Evolutionary conservation across 35 echinoderm and acorn worm genomes (phyloP), one percentile per base, ranked within the genome.

Genomic region (Lytechinus pictus): DNA sequence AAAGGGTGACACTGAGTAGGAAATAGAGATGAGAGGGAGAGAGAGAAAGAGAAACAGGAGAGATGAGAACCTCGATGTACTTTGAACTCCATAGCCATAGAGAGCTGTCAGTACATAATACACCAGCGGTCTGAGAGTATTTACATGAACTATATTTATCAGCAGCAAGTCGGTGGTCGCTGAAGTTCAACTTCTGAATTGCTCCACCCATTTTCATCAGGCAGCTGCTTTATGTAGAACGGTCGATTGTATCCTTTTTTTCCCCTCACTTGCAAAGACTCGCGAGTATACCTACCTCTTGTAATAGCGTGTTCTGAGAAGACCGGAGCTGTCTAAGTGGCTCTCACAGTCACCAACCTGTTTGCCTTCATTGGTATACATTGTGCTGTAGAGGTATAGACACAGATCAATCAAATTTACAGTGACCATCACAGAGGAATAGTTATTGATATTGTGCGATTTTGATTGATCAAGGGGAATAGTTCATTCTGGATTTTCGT

Each of bases 61-160:
- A 3, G 61, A 71, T 5, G 5, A 71, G 12, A 71, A 21, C 24
- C 14, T 13, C 7, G 66, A 16, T 79, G 66, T 24, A 79, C 66
- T 24, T 79, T 79, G 66, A 79, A 79, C 66, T 24, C 16, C n/a
- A n/a, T n/a, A 44, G 33, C 33, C 33, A 2, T 79, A 1, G 16
- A n/a, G 66, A 19, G 66, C 66, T 19, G 19, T 79, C 66, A n/a
- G 66, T 79, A 44, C 2, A 44, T 44, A 79, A 24, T 79, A 24
- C 66, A n/a, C 19, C 19, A 79, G 66, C n/a, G 66, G 66, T 44
- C 66, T 79, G 66, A 79, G 66, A 79, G 66, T 79, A 24, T 79
- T 79, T 79, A 79, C 66, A 79, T 16, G n/a, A 24, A 79, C 66
- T 79, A 79, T 79, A 79, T 79, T 79, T 79, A 79, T 79, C 66